Percentiles rank a stretch among this genome's conserved stretches.
Conservation (phyloP, 1,140 invertebrate genomes). For the Drosophila ficusphila region DNA sequence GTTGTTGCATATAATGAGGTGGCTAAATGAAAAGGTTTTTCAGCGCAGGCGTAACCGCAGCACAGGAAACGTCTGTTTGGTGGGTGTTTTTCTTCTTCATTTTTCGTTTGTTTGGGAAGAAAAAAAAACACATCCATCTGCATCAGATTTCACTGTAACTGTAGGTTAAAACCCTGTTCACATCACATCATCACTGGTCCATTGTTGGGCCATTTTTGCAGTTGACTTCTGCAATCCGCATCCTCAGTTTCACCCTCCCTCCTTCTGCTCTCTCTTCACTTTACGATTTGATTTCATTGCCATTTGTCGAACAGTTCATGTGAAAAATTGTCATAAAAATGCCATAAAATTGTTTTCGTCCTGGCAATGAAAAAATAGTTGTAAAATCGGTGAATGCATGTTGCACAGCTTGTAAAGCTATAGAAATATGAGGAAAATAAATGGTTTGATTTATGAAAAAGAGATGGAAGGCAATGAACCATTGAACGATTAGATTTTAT, state of each 20-base stretch:
- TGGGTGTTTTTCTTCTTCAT: constrained; percentile 39
- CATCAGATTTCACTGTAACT: constrained; percentile 36
- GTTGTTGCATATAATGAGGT: constrained; percentile 36
- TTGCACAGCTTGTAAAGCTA: constrained; percentile 25
- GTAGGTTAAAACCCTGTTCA: constrained; percentile 22
- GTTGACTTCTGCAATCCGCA: constrained; percentile 17
- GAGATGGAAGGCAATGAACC: not conserved
- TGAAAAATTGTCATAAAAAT: constrained; percentile 83
- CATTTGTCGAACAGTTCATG: constrained; percentile 62
- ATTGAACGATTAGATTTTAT: constrained; percentile 11
- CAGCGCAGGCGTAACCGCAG: constrained; percentile 68
- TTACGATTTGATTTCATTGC: constrained; percentile 36
- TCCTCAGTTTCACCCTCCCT: not conserved
- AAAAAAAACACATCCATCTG: constrained; percentile 13
- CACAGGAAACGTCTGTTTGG: constrained; percentile 56
- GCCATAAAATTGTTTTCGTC: constrained; percentile 62
- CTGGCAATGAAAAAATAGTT: constrained; percentile 35
- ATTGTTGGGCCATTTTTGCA: constrained; percentile 44
- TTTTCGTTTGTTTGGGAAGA: not conserved
- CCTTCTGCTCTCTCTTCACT: constrained; percentile 16
- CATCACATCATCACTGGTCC: constrained; percentile 29
- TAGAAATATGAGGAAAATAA: constrained; percentile 6
- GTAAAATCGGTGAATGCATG: constrained; percentile 45
- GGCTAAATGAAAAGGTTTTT: constrained; percentile 23
- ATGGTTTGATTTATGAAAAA: constrained; percentile 19